phyloP scores from a whole-genome alignment of 2,113 vertebrate species.

The Anarrhichthys ocellatus region DNA sequence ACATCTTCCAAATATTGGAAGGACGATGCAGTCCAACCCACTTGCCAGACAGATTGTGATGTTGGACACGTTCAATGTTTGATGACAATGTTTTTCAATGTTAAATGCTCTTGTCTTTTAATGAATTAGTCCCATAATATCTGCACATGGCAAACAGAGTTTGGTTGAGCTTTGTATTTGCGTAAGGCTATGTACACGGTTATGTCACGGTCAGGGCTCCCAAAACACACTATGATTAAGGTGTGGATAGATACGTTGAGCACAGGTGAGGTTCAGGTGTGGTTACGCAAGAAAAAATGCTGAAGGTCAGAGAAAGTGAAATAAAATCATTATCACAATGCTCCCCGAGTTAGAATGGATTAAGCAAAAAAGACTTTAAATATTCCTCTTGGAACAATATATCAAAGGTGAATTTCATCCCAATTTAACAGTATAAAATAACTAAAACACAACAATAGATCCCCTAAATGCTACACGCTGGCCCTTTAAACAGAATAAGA shows the following conservation, averaged over 20 bases:
- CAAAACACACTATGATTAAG: background rate
- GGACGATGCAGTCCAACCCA: background rate
- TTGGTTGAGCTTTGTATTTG: background rate
- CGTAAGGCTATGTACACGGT: background rate
- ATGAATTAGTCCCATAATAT: background rate
- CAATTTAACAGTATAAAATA: background rate
- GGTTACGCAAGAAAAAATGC: background rate
- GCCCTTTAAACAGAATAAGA: constrained; percentile 18
- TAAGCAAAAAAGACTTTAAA: background rate
- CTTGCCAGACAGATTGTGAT: background rate
- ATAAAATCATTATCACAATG: background rate
- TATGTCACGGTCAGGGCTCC: background rate
- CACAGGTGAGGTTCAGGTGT: background rate
- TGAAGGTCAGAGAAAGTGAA: background rate
- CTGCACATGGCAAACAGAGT: no score
- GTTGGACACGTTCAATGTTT: background rate
- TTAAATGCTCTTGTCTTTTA: background rate
- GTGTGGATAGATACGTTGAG: background rate
- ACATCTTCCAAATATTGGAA: background rate
- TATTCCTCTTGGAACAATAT: background rate
- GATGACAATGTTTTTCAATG: background rate
- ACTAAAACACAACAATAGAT: background rate
- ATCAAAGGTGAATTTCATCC: background rate
- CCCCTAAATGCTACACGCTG: background rate
- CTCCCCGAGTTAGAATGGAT: background rate